Percentiles rank a stretch among this genome's conserved stretches.
Evolutionary conservation across 2,797 vertebrate genomes (phyloP).

Genomic region (Falco columbarius): DNA sequence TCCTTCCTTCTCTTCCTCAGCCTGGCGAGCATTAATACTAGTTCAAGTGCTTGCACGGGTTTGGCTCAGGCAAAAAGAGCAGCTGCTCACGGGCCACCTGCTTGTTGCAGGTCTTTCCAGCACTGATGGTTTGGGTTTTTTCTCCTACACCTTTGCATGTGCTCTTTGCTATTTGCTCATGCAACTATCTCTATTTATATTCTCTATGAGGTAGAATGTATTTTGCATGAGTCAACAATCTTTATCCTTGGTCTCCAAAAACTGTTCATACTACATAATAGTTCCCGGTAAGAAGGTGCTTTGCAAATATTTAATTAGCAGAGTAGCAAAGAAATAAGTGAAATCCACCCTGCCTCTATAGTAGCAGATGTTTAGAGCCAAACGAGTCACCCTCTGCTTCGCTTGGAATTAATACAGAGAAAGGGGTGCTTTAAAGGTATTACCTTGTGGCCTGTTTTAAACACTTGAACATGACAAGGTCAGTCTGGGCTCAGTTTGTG

Average conservation of each 20-base stretch:
- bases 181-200: not conserved
- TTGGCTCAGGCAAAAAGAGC: not conserved
- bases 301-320: conserved; percentile 9
- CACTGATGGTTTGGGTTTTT: not conserved
- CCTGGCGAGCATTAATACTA: not conserved
- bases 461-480: not conserved
- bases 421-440: not conserved
- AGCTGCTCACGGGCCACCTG: not conserved
- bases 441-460: not conserved
- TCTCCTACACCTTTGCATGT: not conserved
- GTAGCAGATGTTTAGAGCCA: not conserved
- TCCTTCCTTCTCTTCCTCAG: not conserved
- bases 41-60: not conserved
- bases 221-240: not conserved
- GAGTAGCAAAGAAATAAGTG: not conserved
- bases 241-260: not conserved
- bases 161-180: not conserved
- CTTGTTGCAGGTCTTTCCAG: not conserved
- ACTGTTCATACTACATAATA: not conserved
- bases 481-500: not conserved
- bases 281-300: not conserved
- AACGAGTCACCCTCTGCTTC: not conserved
- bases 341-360: not conserved
- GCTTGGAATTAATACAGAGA: not conserved
- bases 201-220: not conserved